These are phyloP conservation scores for Siderastrea radians DNA, from an alignment of 92 coral and sea anemone species.

Conservation along the genomic window DNA sequence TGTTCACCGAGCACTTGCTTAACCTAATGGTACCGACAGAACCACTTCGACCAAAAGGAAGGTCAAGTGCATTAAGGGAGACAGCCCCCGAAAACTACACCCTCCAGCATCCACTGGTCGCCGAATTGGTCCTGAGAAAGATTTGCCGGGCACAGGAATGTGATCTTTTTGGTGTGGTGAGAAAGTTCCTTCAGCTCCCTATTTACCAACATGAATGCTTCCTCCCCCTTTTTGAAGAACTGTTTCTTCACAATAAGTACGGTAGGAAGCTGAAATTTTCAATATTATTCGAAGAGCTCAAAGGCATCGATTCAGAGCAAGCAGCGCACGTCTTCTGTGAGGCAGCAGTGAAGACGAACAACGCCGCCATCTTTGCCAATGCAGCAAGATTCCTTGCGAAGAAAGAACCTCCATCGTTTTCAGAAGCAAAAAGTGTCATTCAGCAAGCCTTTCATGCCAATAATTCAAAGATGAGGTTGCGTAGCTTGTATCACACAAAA, in stretches of 20 bases:
- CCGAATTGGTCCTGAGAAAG: slow-evolving; percentile 69
- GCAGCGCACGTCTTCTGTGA: slow-evolving; percentile 75
- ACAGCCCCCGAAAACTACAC: slow-evolving; percentile 61
- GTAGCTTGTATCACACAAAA: slow-evolving; percentile 65
- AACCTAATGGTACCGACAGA: slow-evolving; percentile 77
- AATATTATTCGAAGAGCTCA: slow-evolving; percentile 71
- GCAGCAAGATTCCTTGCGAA: slow-evolving; percentile 89
- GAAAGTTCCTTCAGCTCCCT: slow-evolving; percentile 68
- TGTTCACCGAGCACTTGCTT: slow-evolving; percentile 71
- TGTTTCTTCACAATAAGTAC: slow-evolving; percentile 74
- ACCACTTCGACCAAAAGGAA: slow-evolving; percentile 21
- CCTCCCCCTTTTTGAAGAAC: slow-evolving; percentile 60
- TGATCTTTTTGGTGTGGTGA: slow-evolving; percentile 52
- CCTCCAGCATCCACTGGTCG: slow-evolving; percentile 82
- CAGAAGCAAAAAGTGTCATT: slow-evolving; percentile 72
- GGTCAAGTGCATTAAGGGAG: neutral
- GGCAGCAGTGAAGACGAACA: slow-evolving; percentile 77
- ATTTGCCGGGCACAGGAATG: slow-evolving; percentile 28
- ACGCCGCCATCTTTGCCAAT: slow-evolving; percentile 53
- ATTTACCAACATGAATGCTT: slow-evolving; percentile 59
- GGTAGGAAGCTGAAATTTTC: slow-evolving; percentile 67
- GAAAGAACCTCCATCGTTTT: slow-evolving; percentile 64
- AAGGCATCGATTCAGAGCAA: slow-evolving; percentile 15
- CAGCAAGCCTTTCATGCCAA: slow-evolving; percentile 54
- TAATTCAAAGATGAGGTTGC: slow-evolving; percentile 39